These are phyloP conservation scores for Diaprepes abbreviatus DNA, from an alignment of 2,888 invertebrate genomes.

Conservation along the genomic window DNA sequence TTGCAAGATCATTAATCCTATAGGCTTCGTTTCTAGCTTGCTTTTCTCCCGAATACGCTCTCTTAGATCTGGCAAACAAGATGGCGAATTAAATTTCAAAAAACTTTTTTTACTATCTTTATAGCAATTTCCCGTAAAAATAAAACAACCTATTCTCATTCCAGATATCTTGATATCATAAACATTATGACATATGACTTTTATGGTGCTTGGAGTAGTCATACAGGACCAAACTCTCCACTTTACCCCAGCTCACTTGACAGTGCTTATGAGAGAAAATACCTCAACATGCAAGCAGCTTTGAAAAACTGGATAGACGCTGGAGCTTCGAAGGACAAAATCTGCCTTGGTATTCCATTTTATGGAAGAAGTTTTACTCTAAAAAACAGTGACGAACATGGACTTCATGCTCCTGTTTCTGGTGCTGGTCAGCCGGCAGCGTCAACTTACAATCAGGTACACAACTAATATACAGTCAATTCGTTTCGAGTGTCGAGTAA, in stretches of 20 bases:
- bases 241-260: neutral
- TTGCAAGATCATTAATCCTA: too few species aligned
- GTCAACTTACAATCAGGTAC: neutral
- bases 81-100: too few species aligned
- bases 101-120: too few species aligned
- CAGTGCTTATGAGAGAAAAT: neutral
- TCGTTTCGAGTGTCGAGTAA: too few species aligned
- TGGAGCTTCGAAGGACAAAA: constrained; percentile 30
- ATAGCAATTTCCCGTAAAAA: too few species aligned
- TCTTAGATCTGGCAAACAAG: too few species aligned
- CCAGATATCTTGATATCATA: constrained; percentile 3
- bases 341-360: constrained; percentile 32
- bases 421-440: constrained; percentile 18
- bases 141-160: too few species aligned
- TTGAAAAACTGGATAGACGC: constrained; percentile 33
- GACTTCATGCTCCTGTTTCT: constrained; percentile 19
- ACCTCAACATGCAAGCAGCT: constrained; percentile 8
- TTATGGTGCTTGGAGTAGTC: constrained; percentile 8
- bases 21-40: too few species aligned
- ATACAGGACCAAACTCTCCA: constrained; percentile 8
- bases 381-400: constrained; percentile 5
- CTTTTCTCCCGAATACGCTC: too few species aligned
- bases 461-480: too few species aligned
- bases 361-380: constrained; percentile 39
- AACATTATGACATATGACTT: constrained; percentile 15